Percentiles rank a stretch among this genome's conserved stretches.
Conservation (phyloP, 1,140 invertebrate genomes). For the Lucilia sericata region DNA sequence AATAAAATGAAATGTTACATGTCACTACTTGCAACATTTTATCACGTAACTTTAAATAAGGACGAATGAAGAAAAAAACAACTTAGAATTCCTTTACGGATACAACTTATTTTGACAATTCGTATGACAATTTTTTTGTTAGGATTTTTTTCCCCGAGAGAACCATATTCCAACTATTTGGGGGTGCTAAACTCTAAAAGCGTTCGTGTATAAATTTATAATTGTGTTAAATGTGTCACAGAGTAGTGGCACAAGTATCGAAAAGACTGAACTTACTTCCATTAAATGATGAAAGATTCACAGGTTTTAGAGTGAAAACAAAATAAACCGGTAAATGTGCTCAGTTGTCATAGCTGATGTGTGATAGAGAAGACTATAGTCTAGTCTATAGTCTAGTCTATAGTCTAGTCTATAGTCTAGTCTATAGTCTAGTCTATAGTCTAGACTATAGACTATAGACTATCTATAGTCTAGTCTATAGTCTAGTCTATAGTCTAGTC, state of each 20-base stretch:
- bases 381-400: too few relatives aligned
- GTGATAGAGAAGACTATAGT: too few relatives aligned
- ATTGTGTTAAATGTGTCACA: neutral
- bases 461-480: too few relatives aligned
- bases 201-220: neutral
- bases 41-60: conserved; percentile 25
- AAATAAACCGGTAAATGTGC: too few relatives aligned
- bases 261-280: neutral
- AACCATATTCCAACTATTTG: neutral
- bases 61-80: neutral
- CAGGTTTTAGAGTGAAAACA: too few relatives aligned
- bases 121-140: neutral
- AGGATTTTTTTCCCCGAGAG: neutral
- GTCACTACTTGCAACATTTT: neutral
- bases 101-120: conserved; percentile 3
- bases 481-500: too few relatives aligned
- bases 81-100: neutral
- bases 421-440: too few relatives aligned
- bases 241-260: neutral
- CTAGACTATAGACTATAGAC: too few relatives aligned
- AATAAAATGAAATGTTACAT: neutral
- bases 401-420: too few relatives aligned
- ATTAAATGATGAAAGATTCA: too few relatives aligned
- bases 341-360: too few relatives aligned
- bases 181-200: conserved; percentile 4